These are phyloP conservation scores for Cephalophus harveyi DNA, from an alignment of 2,113 vertebrate genomes.

Conservation along the genomic window DNA sequence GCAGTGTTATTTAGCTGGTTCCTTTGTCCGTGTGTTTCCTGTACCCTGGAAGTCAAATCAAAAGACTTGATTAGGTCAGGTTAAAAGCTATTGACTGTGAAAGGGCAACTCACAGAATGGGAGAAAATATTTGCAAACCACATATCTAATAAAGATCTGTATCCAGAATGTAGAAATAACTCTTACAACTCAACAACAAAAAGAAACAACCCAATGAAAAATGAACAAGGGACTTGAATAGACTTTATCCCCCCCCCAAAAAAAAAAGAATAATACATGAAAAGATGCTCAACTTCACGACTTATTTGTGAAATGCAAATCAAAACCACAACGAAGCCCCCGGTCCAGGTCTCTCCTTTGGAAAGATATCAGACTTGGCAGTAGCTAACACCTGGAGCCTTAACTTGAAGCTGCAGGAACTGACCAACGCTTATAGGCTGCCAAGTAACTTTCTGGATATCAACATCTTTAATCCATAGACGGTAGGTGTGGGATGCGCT, in stretches of 20 bases:
- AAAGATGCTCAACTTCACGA: not conserved
- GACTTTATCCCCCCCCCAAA: not conserved
- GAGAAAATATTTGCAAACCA: not conserved
- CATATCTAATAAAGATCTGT: not conserved
- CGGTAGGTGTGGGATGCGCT: accelerated
- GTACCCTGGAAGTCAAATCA: not conserved
- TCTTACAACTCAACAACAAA: not conserved
- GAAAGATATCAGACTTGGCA: not conserved
- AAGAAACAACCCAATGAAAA: not conserved
- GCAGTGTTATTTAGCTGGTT: not conserved
- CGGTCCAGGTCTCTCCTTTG: not conserved
- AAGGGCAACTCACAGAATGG: not conserved
- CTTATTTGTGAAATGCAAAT: not conserved
- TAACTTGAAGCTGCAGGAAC: not conserved
- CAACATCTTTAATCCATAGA: not conserved
- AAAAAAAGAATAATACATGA: not conserved
- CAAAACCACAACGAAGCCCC: not conserved
- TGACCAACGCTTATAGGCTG: not conserved
- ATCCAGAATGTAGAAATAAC: not conserved
- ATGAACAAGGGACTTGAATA: not conserved
- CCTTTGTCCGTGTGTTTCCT: not conserved
- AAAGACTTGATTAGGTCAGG: not conserved
- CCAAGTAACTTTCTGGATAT: not conserved
- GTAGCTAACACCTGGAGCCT: not conserved
- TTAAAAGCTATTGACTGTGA: not conserved